Evolutionary conservation across 2,113 vertebrate species (phyloP).

Genomic region (Callorhinus ursinus): DNA sequence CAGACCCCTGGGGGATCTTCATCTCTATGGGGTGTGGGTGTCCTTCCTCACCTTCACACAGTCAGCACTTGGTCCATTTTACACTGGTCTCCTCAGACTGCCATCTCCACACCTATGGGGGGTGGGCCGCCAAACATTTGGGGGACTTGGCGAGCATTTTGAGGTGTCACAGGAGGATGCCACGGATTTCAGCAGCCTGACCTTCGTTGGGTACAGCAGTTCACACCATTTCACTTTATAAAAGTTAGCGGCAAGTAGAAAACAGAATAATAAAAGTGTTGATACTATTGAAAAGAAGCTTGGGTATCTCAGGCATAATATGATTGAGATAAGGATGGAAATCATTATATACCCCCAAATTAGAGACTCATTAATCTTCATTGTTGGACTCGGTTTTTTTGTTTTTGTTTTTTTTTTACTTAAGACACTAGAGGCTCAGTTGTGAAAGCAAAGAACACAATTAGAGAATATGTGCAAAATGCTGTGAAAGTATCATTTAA

Average conservation of each 20-base stretch:
- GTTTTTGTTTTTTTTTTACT: background rate
- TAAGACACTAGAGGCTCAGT: background rate
- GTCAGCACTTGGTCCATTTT: background rate
- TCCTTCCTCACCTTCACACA: background rate
- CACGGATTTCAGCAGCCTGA: background rate
- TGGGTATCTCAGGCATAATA: background rate
- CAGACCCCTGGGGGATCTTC: background rate
- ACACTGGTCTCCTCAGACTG: background rate
- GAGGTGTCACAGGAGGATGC: background rate
- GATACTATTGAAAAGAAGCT: background rate
- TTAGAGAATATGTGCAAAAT: background rate
- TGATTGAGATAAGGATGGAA: background rate
- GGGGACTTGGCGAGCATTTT: background rate
- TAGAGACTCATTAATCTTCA: background rate
- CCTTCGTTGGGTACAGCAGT: background rate
- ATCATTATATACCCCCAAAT: background rate
- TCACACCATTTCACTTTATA: background rate
- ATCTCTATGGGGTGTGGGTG: background rate
- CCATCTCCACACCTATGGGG: background rate
- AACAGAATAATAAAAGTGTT: background rate
- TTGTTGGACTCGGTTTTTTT: background rate
- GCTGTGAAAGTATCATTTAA: background rate
- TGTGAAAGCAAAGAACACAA: background rate
- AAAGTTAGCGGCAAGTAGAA: background rate
- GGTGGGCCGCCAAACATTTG: background rate